phyloP scores from a whole-genome alignment of 2,888 invertebrate genomes.

The Rhagium mordax region DNA sequence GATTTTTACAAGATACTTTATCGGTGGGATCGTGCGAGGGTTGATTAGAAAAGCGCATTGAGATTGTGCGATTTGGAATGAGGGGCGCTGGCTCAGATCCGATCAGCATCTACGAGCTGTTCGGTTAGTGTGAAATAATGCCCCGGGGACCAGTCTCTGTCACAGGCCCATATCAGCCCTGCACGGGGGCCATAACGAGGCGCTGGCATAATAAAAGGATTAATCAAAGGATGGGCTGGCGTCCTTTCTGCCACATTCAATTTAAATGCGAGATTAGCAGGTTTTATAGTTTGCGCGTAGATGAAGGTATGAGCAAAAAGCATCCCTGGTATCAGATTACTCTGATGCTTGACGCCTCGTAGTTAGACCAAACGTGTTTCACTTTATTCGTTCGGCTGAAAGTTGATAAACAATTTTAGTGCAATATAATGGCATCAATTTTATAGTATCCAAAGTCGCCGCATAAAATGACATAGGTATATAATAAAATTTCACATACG shows the following conservation, averaged over 20 bases:
- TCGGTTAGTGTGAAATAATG: constrained; percentile 68
- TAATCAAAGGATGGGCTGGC: constrained; percentile 57
- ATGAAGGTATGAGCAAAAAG: too few species aligned
- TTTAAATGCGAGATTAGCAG: constrained; percentile 46
- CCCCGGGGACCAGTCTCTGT: constrained; percentile 63
- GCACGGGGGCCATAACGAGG: constrained; percentile 59
- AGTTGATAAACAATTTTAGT: constrained; percentile 19
- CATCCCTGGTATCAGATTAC: too few species aligned
- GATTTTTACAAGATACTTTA: constrained; percentile 34
- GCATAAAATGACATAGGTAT: constrained; percentile 27
- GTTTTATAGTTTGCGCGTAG: neutral
- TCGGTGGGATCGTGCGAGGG: constrained; percentile 29
- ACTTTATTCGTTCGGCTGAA: too few species aligned
- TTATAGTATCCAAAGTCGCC: constrained; percentile 12
- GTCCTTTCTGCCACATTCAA: constrained; percentile 46
- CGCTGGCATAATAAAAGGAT: constrained; percentile 62
- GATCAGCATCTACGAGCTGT: constrained; percentile 62
- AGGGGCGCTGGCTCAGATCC: constrained; percentile 58
- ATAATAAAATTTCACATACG: constrained; percentile 44
- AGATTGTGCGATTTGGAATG: constrained; percentile 14
- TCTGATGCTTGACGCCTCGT: too few species aligned
- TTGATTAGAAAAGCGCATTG: constrained; percentile 34
- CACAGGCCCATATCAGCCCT: constrained; percentile 55
- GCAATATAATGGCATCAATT: constrained; percentile 8
- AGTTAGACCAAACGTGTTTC: too few species aligned